A percentile compares a stretch with the other conserved stretches of the same genome.
These are phyloP conservation scores for Mercenaria mercenaria DNA, from an alignment of 1,140 invertebrate genomes.

Conservation along the genomic window DNA sequence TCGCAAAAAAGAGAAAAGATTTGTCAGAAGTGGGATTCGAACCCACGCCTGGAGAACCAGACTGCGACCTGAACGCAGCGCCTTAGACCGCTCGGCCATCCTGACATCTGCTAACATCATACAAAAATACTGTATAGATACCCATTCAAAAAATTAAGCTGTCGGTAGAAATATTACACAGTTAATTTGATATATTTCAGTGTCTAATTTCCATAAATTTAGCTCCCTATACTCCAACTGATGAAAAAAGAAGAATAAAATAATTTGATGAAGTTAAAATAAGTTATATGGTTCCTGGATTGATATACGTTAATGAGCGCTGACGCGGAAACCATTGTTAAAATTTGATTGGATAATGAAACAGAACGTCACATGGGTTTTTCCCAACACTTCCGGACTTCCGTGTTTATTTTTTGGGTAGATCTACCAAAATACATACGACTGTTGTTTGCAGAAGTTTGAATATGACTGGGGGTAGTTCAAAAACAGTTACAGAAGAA, in stretches of 20 bases:
- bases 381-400: conserved; percentile 59
- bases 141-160: neutral
- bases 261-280: too few species aligned
- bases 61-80: conserved; percentile 85
- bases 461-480: conserved; percentile 35
- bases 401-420: neutral
- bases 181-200: too few species aligned
- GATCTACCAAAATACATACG: neutral
- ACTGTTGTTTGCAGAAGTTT: neutral
- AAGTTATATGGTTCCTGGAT: too few species aligned
- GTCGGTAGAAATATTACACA: neutral
- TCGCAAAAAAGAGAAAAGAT: conserved; percentile 19
- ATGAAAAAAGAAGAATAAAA: too few species aligned
- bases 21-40: conserved; percentile 85
- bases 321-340: too few species aligned
- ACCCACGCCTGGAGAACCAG: conserved; percentile 84
- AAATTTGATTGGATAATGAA: neutral
- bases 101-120: conserved; percentile 72
- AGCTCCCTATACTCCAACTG: too few species aligned
- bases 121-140: neutral
- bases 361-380: conserved; percentile 46
- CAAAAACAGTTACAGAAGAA: conserved; percentile 35
- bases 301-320: too few species aligned
- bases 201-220: too few species aligned
- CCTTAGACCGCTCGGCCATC: conserved; percentile 85